Evolutionary conservation across 2,113 vertebrate species (phyloP).

Genomic region (Meriones unguiculatus): DNA sequence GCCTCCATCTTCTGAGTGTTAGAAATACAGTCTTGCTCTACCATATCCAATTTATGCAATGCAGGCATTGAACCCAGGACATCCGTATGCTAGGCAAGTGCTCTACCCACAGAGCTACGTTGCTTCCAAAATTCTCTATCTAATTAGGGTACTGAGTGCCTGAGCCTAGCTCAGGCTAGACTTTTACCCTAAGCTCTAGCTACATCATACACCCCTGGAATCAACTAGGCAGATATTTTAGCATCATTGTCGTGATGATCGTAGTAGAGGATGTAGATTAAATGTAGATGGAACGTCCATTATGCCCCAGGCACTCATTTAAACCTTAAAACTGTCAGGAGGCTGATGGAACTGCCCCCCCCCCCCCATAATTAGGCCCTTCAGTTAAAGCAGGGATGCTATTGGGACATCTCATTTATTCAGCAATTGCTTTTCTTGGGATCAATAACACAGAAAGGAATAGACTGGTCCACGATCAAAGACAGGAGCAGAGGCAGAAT

Average conservation of each 20-base stretch:
- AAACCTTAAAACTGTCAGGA: neutral
- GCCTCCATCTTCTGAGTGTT: neutral
- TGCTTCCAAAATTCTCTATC: neutral
- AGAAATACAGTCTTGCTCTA: neutral
- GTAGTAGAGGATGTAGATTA: neutral
- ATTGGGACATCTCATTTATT: neutral
- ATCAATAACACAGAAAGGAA: neutral
- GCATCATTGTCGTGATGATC: neutral
- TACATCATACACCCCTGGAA: neutral
- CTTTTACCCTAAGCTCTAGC: neutral
- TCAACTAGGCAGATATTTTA: neutral
- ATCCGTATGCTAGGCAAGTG: neutral
- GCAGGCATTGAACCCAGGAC: neutral
- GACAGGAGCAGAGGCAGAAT: neutral
- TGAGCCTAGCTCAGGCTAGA: neutral
- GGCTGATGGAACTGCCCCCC: neutral
- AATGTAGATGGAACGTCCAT: accelerated
- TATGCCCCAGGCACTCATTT: neutral
- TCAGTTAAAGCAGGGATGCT: neutral
- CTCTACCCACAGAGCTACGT: neutral
- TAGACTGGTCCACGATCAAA: neutral
- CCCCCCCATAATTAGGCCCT: neutral
- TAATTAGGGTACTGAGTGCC: neutral
- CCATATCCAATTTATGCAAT: neutral
- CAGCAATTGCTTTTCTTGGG: slow-evolving; percentile 6